These are phyloP conservation scores for Aramus guarauna DNA, from an alignment of 2,113 vertebrate species.

Conservation along the genomic window DNA sequence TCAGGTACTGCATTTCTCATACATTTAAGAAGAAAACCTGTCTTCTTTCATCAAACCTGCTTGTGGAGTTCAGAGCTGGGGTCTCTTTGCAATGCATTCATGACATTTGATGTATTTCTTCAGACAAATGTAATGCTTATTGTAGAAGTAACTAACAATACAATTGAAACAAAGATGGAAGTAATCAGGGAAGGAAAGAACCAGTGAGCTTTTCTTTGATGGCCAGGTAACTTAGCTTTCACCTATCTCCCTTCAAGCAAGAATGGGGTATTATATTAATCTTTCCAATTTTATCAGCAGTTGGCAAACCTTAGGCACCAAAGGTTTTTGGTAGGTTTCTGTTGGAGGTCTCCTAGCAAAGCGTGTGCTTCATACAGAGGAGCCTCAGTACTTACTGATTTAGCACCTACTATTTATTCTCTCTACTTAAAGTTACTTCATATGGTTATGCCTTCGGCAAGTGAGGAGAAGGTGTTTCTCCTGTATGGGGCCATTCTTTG, in stretches of 20 bases:
- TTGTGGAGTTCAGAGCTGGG: not conserved
- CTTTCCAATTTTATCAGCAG: not conserved
- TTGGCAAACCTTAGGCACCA: not conserved
- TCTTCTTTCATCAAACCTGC: not conserved
- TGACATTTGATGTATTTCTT: not conserved
- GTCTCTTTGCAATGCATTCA: not conserved
- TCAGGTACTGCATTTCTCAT: not conserved
- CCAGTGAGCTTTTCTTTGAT: not conserved
- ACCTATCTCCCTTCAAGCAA: not conserved
- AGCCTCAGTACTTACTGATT: not conserved
- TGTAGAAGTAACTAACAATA: not conserved
- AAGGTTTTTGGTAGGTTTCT: not conserved
- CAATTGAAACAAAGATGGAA: not conserved
- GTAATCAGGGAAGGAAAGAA: not conserved
- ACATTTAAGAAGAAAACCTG: not conserved
- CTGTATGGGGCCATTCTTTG: rapidly evolving
- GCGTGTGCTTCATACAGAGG: not conserved
- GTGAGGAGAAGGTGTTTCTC: not conserved
- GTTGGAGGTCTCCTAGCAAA: not conserved
- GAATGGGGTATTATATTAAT: rapidly evolving
- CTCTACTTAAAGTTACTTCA: not conserved
- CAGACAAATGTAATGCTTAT: not conserved
- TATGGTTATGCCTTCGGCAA: not conserved
- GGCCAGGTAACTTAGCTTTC: not conserved
- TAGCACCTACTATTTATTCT: not conserved